These are phyloP conservation scores for Asobara japonica DNA, from an alignment of 1,140 invertebrate genomes.

Conservation along the genomic window DNA sequence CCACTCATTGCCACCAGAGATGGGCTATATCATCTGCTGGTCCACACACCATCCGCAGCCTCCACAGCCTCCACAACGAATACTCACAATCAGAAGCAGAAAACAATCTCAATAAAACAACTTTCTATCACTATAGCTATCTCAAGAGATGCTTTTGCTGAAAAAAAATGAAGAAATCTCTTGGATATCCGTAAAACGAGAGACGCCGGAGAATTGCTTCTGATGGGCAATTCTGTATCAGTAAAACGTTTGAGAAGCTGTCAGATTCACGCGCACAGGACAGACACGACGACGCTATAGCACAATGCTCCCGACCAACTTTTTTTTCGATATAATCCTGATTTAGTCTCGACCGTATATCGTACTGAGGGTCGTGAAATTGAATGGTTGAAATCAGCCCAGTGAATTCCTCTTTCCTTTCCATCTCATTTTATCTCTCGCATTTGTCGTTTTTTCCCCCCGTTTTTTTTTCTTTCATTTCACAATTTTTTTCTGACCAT, in stretches of 20 bases:
- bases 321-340: slow-evolving; percentile 48
- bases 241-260: neutral
- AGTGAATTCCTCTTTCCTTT: slow-evolving; percentile 34
- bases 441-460: neutral
- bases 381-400: slow-evolving; percentile 50
- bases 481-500: neutral
- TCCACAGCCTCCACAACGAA: too few relatives aligned
- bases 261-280: neutral
- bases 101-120: too few relatives aligned
- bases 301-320: slow-evolving; percentile 28
- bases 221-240: slow-evolving; percentile 3
- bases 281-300: neutral
- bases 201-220: neutral
- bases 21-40: too few relatives aligned
- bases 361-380: slow-evolving; percentile 54
- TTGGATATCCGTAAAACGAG: too few relatives aligned
- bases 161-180: neutral
- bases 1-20: too few relatives aligned
- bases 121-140: too few relatives aligned
- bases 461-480: neutral
- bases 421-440: neutral
- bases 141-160: too few relatives aligned
- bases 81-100: too few relatives aligned
- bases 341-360: slow-evolving; percentile 51
- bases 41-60: too few relatives aligned